Base-by-base conservation (phyloP, 2,797 vertebrate species). In the Vultur gryphus region DNA sequence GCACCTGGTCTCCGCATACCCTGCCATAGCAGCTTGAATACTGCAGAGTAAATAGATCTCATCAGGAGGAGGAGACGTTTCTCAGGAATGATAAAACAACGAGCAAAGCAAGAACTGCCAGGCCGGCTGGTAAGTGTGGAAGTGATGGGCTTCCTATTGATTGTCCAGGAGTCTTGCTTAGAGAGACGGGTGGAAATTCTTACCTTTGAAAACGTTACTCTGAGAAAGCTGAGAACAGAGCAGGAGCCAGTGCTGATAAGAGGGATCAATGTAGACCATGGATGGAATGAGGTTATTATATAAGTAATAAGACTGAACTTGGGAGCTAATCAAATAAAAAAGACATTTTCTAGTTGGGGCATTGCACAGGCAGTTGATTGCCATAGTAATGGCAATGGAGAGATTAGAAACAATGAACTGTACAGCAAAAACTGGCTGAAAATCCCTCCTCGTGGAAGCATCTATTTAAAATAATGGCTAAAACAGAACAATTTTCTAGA, bases 71-170 rank as follows among this genome's bases (percentile, higher is more conserved):
- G n/a, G 52, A 91, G 55, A 71, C 16, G 0, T 7, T 81, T 86
- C 52, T 26, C 7, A 12, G 73, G 71, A 83, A 98, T 97, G 96
- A 98, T 97, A 96, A 98, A 95, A 80, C 97, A 95, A 49, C 93
- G 95, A 85, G 84, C 87, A 64, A 97, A 96, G 64, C 91, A 94
- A 69, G 98, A 98, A 39, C 93, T 96, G 44, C 95, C 75, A 0
- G 93, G 97, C 41, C 6, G 79, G 31, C 64, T 97, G 94, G 97
- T 97, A 71, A 97, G 97, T 94, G 52, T 78, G 78, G 46, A 65
- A 73, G 57, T 7, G 8, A 76, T 71, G 84, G 76, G 11, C 14
- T 90, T 51, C 59, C 78, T 92, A 62, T 33, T 85, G 76, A 88
- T 89, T 72, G 65, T 43, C 55, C 43, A 29, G 39, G 41, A 64